These are phyloP conservation scores for Paramormyrops kingsleyae DNA, from an alignment of 2,113 vertebrate species.

Conservation along the genomic window DNA sequence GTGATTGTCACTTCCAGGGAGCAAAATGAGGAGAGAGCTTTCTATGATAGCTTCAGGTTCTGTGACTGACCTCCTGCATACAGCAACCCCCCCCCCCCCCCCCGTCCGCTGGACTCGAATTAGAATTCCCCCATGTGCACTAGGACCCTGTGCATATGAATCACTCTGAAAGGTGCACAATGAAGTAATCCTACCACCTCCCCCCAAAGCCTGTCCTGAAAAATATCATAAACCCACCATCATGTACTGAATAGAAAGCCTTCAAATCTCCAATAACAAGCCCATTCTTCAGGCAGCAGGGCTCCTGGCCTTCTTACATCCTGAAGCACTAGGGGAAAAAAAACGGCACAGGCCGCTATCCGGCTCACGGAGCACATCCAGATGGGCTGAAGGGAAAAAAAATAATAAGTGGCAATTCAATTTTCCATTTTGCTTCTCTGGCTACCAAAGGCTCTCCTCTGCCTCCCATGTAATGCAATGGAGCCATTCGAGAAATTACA, in stretches of 20 bases:
- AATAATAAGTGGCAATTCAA: slow-evolving; percentile 11
- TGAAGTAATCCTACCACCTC: neutral
- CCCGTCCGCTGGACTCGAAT: neutral
- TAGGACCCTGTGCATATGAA: neutral
- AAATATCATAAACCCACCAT: neutral
- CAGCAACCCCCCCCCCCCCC: neutral
- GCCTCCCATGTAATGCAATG: neutral
- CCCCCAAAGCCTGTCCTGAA: neutral
- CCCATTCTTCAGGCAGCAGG: neutral
- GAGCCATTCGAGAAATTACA: slow-evolving; percentile 17
- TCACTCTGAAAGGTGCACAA: neutral
- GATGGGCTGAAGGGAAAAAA: neutral
- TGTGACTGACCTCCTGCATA: neutral
- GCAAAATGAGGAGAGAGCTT: neutral
- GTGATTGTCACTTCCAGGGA: neutral
- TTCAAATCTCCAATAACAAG: neutral
- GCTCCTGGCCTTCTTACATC: neutral
- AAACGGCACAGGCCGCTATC: neutral
- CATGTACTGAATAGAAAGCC: neutral
- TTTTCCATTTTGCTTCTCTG: slow-evolving; percentile 1
- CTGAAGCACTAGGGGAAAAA: neutral
- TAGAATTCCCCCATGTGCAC: neutral
- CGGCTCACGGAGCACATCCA: neutral
- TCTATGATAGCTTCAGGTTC: neutral
- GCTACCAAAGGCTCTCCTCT: neutral